Evolutionary conservation across 2,113 vertebrate genomes (phyloP), one percentile per base, ranked within the genome.

Genomic region (Xiphias gladius): DNA sequence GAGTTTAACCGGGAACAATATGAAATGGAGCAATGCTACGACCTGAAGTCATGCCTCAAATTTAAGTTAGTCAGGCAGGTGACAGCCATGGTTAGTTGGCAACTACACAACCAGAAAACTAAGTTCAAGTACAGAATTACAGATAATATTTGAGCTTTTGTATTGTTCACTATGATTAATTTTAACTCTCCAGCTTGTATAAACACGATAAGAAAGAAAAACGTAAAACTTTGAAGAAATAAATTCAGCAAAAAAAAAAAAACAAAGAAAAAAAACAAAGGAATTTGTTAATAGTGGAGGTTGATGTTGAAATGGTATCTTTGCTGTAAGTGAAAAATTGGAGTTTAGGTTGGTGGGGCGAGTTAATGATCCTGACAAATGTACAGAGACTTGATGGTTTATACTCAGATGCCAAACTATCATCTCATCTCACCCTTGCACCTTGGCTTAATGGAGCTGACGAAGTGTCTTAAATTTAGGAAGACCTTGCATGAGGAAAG

Each of bases 241-340:
- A 84, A 86, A 89, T 63, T 80, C 72, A 43, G 68, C 48, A 80
- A 83, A 92, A 86, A n/a, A n/a, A n/a, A n/a, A n/a, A n/a, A n/a
- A n/a, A n/a, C n/a, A n/a, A n/a, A n/a, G n/a, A n/a, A n/a, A n/a
- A n/a, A 92, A 88, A 90, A 84, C 82, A 76, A 62, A 89, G 81
- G 92, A 92, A 92, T 92, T 89, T 81, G 64, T 80, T 83, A 88
- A 92, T 90, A 73, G 83, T 58, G 48, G 76, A 84, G 61, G 69
- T 41, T 30, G 73, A 83, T 86, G 73, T 50, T 65, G 67, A 87
- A 78, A 84, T 59, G 57, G 7, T 82, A 76, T 86, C 74, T 86
- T 78, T 80, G 75, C 37, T 73, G 64, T 79, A 55, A 70, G 65
- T 20, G 24, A 82, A 73, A 74, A 73, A 58, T 57, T 76, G 52